Evolutionary conservation across 2,113 vertebrate species (phyloP).

Genomic region (Rattus rattus): DNA sequence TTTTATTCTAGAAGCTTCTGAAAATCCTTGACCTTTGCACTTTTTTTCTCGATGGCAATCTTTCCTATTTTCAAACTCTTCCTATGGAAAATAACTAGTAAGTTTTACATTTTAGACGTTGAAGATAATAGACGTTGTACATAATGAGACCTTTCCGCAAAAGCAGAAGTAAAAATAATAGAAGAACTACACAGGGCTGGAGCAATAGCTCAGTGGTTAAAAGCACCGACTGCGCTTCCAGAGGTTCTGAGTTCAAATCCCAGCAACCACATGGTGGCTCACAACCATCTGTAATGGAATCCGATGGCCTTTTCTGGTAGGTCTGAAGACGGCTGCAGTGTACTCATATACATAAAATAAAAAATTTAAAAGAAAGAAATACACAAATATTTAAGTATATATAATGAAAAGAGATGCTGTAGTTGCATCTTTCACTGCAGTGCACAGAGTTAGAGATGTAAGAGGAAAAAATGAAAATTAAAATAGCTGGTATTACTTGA

Average conservation of each 20-base stretch:
- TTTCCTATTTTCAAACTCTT: constrained; percentile 16
- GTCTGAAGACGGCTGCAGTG: too few species aligned
- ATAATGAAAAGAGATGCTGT: background rate
- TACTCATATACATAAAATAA: too few species aligned
- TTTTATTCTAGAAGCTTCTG: background rate
- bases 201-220: too few species aligned
- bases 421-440: background rate
- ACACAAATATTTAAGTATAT: background rate
- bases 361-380: background rate
- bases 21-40: background rate
- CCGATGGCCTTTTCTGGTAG: too few species aligned
- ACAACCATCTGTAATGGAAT: too few species aligned
- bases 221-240: too few species aligned
- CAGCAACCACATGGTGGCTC: too few species aligned
- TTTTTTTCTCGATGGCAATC: background rate
- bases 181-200: background rate
- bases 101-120: background rate
- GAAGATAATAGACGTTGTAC: background rate
- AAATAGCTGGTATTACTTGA: background rate
- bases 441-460: background rate
- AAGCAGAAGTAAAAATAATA: background rate
- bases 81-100: background rate
- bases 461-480: background rate
- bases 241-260: too few species aligned
- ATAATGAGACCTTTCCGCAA: background rate